phyloP scores from a whole-genome alignment of 2,888 invertebrate genomes.

The Scaptomyza parva region DNA sequence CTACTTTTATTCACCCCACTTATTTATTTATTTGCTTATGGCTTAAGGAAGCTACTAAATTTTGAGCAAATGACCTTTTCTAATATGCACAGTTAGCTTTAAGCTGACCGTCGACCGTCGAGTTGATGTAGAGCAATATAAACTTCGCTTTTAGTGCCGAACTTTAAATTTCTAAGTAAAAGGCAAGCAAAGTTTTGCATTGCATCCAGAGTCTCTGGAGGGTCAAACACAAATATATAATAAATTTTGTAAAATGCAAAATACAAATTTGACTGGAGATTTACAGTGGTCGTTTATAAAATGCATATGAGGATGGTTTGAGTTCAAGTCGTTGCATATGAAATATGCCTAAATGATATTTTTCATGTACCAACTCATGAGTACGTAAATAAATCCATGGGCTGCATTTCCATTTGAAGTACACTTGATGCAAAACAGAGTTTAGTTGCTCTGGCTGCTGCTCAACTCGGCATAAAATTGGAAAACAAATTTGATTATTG shows the following conservation, averaged over 20 bases:
- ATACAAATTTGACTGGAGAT: slow-evolving; percentile 48
- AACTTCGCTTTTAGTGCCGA: neutral
- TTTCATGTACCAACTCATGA: slow-evolving; percentile 21
- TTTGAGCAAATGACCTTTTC: neutral
- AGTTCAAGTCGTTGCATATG: slow-evolving; percentile 12
- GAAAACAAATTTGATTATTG: slow-evolving; percentile 73
- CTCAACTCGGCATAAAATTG: slow-evolving; percentile 73
- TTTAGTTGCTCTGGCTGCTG: slow-evolving; percentile 42
- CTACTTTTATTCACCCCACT: neutral
- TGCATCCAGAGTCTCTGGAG: slow-evolving; percentile 8
- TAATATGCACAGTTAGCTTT: slow-evolving; percentile 1
- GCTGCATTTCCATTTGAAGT: slow-evolving; percentile 19
- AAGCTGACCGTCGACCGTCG: neutral
- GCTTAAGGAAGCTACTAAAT: neutral
- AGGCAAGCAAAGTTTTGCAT: slow-evolving; percentile 1
- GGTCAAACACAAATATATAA: slow-evolving; percentile 22
- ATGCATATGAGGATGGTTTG: slow-evolving; percentile 22
- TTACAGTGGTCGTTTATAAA: slow-evolving; percentile 34
- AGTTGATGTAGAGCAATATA: neutral
- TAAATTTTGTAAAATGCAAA: slow-evolving; percentile 38
- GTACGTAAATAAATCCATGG: slow-evolving; percentile 49
- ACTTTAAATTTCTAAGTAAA: slow-evolving; percentile 7
- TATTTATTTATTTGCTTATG: neutral
- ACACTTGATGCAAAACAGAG: slow-evolving; percentile 25
- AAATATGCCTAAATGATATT: slow-evolving; percentile 22